These are phyloP conservation scores for Caenorhabditis virilis DNA, from an alignment of 2,888 invertebrate genomes.

Conservation along the genomic window DNA sequence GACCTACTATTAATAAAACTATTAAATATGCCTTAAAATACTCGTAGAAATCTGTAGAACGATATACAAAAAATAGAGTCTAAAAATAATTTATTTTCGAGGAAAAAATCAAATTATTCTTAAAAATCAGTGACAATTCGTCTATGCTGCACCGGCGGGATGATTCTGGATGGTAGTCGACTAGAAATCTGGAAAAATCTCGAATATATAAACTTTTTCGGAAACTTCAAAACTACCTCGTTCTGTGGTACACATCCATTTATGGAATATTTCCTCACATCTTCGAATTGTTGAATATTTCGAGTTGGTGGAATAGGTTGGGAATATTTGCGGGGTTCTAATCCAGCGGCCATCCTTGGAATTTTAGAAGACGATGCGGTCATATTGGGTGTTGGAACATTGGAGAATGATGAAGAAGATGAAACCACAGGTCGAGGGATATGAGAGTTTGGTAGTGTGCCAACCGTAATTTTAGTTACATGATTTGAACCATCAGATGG, in stretches of 20 bases:
- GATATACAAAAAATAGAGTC: no score
- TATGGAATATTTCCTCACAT: background rate
- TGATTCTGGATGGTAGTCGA: conserved; percentile 15
- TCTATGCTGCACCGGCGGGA: conserved; percentile 28
- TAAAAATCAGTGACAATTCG: conserved; percentile 32
- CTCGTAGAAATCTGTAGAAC: no score
- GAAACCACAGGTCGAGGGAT: conserved; percentile 29
- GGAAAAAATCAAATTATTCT: no score
- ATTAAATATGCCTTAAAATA: no score
- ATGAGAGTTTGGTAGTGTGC: conserved; percentile 27
- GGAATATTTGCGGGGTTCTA: conserved; percentile 20
- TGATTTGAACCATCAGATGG: conserved; percentile 5
- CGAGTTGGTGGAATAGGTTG: conserved; percentile 21
- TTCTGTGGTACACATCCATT: no score
- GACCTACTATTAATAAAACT: no score
- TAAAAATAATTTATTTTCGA: no score
- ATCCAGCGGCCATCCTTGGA: conserved; percentile 25
- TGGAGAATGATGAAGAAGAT: conserved; percentile 25
- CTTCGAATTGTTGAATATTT: no score
- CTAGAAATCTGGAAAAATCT: no score
- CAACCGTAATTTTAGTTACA: conserved; percentile 38
- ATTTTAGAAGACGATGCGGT: conserved; percentile 25
- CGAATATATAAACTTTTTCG: no score
- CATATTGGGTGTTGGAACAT: no score
- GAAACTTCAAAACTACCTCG: no score